Conservation (phyloP, 2,888 invertebrate species). For the Noctua janthe region DNA sequence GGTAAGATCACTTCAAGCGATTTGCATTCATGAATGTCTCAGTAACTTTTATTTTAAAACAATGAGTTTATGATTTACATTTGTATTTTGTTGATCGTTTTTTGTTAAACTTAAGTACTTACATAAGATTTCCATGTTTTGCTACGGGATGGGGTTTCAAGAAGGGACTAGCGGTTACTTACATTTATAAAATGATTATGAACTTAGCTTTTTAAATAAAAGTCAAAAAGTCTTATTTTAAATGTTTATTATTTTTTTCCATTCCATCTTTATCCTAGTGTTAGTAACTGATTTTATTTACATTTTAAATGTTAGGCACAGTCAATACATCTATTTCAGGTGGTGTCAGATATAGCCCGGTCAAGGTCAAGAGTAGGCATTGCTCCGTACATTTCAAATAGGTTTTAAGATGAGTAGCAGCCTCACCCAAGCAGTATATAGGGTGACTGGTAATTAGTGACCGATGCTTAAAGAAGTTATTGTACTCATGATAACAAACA, state of each 20-base stretch:
- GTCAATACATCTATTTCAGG: no score
- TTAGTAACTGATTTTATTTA: not conserved
- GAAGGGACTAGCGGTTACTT: no score
- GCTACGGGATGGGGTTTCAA: no score
- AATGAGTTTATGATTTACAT: not conserved
- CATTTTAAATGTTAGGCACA: no score
- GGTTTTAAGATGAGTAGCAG: not conserved
- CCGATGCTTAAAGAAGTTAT: no score
- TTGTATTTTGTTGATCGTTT: not conserved
- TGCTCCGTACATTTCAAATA: not conserved
- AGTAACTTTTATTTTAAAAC: not conserved
- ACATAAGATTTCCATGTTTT: not conserved
- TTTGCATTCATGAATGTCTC: not conserved
- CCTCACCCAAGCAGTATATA: not conserved
- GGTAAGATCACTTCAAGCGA: not conserved
- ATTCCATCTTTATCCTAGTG: not conserved
- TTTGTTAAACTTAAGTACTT: not conserved
- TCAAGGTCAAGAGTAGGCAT: not conserved
- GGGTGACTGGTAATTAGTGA: no score
- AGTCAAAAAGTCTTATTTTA: not conserved
- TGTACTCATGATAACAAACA: no score
- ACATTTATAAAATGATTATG: no score
- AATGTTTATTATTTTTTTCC: not conserved
- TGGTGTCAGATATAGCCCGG: not conserved
- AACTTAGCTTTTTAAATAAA: slow-evolving; percentile 6